Conservation (phyloP, 1,140 invertebrate genomes). For the Brachionus calyciflorus region DNA sequence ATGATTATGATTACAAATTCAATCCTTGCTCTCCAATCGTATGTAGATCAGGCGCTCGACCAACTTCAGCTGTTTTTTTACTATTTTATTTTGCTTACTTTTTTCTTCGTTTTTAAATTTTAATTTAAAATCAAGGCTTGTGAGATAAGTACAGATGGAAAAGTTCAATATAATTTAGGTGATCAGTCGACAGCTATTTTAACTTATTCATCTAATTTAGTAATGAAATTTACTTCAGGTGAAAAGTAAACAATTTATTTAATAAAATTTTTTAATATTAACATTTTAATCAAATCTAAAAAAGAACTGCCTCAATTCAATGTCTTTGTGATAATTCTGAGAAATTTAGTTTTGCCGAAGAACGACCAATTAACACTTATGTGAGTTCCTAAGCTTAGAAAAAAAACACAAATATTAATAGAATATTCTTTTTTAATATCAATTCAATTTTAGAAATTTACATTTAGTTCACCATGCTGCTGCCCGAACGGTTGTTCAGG, state of each 20-base stretch:
- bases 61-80: neutral
- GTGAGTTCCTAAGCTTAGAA: too few relatives aligned
- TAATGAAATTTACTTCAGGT: too few relatives aligned
- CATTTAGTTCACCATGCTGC: constrained; percentile 27
- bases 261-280: neutral
- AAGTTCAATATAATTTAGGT: too few relatives aligned
- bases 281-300: too few relatives aligned
- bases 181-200: too few relatives aligned
- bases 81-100: neutral
- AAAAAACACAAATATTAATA: too few relatives aligned
- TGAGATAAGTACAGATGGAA: too few relatives aligned
- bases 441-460: neutral
- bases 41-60: neutral
- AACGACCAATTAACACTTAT: neutral
- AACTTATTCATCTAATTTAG: too few relatives aligned
- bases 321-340: constrained; percentile 4
- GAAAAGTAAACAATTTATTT: neutral
- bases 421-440: neutral
- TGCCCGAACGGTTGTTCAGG: constrained; percentile 41
- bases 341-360: neutral
- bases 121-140: too few relatives aligned
- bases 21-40: constrained; percentile 27
- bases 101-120: too few relatives aligned
- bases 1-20: constrained; percentile 9
- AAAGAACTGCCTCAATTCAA: neutral